A percentile compares a stretch with the other conserved stretches of the same genome.
Evolutionary conservation across 2,113 vertebrate genomes (phyloP).

Genomic region (Xenopus borealis): DNA sequence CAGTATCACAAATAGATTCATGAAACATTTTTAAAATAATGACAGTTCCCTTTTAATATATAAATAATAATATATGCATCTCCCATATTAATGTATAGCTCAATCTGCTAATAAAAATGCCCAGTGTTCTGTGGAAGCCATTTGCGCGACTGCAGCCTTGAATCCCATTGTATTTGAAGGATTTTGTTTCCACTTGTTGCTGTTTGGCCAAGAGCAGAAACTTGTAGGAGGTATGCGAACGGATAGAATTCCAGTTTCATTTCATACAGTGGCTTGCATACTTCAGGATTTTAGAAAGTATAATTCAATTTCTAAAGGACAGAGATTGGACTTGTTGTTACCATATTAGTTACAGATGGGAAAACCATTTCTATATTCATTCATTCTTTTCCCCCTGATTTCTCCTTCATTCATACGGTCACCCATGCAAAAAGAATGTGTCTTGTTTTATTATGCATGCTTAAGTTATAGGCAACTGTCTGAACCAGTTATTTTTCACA

Average conservation of each 20-base stretch:
- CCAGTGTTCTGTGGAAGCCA: slow-evolving; percentile 5
- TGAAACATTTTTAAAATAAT: no score
- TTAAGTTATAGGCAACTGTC: slow-evolving; percentile 2
- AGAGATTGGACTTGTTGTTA: slow-evolving; percentile 13
- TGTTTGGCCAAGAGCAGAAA: slow-evolving; percentile 22
- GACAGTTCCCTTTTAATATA: background rate
- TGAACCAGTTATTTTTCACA: slow-evolving; percentile 8
- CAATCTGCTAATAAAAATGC: background rate
- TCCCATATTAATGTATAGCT: no score
- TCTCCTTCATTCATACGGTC: slow-evolving; percentile 2
- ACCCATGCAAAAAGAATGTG: slow-evolving; percentile 2
- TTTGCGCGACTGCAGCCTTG: background rate
- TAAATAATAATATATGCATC: background rate
- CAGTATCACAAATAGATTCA: no score
- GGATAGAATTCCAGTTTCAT: slow-evolving; percentile 16
- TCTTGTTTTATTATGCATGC: background rate
- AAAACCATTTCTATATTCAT: slow-evolving; percentile 13
- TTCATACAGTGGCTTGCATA: slow-evolving; percentile 23
- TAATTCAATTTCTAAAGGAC: slow-evolving; percentile 20
- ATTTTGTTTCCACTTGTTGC: slow-evolving; percentile 8
- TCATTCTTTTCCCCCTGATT: background rate
- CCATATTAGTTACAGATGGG: slow-evolving; percentile 13
- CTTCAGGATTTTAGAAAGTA: slow-evolving; percentile 19
- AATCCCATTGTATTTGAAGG: slow-evolving; percentile 16
- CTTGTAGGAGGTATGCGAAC: slow-evolving; percentile 9